A percentile compares a stretch with the other conserved stretches of the same genome.
phyloP scores from a whole-genome alignment of 2,888 invertebrate species.

The Lacanobia oleracea region DNA sequence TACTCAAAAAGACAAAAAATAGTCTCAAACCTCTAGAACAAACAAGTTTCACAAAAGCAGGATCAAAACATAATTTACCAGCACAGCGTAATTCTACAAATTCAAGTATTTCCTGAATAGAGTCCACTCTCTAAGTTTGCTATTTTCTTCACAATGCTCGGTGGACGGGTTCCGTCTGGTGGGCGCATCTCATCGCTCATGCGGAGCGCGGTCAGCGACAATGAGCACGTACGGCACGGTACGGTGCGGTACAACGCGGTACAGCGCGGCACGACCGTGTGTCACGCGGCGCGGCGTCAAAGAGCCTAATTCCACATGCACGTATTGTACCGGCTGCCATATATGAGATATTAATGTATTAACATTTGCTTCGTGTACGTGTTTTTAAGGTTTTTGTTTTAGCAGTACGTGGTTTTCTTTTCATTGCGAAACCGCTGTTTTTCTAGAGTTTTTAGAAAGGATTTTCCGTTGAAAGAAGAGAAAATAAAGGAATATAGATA shows the following conservation, averaged over 20 bases:
- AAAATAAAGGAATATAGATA: not conserved
- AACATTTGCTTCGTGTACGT: slow-evolving; percentile 33
- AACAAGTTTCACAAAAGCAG: not conserved
- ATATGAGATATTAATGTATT: slow-evolving; percentile 36
- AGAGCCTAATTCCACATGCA: slow-evolving; percentile 34
- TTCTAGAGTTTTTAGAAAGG: not conserved
- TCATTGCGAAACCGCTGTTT: not conserved
- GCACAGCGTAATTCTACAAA: not conserved
- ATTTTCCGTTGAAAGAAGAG: too few relatives aligned
- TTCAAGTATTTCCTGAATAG: slow-evolving; percentile 10
- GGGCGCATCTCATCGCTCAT: slow-evolving; percentile 9
- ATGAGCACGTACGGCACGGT: slow-evolving; percentile 36
- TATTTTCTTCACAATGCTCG: not conserved
- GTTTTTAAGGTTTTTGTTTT: slow-evolving; percentile 10
- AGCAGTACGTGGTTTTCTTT: not conserved
- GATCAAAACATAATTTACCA: slow-evolving; percentile 3
- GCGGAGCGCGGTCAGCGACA: slow-evolving; percentile 27
- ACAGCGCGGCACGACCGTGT: not conserved
- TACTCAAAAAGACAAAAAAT: not conserved
- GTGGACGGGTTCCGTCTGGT: not conserved
- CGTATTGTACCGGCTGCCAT: slow-evolving; percentile 10
- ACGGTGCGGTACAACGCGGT: not conserved
- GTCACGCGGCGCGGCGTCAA: not conserved
- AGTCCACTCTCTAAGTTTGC: not conserved
- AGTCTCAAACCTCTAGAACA: not conserved